Evolutionary conservation across 53 echinoderm and acorn worm genomes (phyloP), one percentile per base, ranked within the genome.

Genomic region (Holothuria scabra): DNA sequence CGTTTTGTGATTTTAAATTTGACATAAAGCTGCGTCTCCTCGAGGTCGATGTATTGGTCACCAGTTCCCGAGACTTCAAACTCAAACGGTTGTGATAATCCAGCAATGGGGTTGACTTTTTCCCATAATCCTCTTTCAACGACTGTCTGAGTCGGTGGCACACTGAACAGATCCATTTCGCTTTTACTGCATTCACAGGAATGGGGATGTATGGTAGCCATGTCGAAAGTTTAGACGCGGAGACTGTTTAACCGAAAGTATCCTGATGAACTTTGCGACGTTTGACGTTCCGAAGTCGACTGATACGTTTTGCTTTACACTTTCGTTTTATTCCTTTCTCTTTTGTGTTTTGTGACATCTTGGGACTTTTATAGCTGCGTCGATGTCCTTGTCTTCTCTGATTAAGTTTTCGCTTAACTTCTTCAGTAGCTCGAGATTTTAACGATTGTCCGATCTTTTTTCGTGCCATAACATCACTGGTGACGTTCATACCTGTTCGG

Each of bases 31-130:
- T 84, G 59, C 4, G 92, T 92, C 46, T 89, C 68, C 26, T 88
- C 74, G 2, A 85, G 71, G 37, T 88, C 88, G 34, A 92, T 49
- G 63, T 92, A 92, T 59, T 92, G 88, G 3, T 84, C 70, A 11
- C 88, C 84, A 22, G 4, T 44, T 9, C 66, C 75, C 30, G 82
- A 46, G 3, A 88, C 64, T 28, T 72, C 49, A 66, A 88, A 85
- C 28, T 91, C 72, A 18, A 85, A 85, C 4, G 75, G 48, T 49
- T 75, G 52, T 0, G 55, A 22, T 13, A 75, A 75, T 22, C 75
- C 48, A 8, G 75, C 49, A 19, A 49, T 49, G 23, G 75, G 52
- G 55, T 49, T 75, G n/a, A 75, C 49, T 74, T 74, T 74, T 14
- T 74, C 86, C 55, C 79, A 79, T 14, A 46, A 46, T 2, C 86